A percentile compares a stretch with the other conserved stretches of the same genome.
These are phyloP conservation scores for Endotricha flammealis DNA, from an alignment of 2,888 invertebrate genomes.

Conservation along the genomic window DNA sequence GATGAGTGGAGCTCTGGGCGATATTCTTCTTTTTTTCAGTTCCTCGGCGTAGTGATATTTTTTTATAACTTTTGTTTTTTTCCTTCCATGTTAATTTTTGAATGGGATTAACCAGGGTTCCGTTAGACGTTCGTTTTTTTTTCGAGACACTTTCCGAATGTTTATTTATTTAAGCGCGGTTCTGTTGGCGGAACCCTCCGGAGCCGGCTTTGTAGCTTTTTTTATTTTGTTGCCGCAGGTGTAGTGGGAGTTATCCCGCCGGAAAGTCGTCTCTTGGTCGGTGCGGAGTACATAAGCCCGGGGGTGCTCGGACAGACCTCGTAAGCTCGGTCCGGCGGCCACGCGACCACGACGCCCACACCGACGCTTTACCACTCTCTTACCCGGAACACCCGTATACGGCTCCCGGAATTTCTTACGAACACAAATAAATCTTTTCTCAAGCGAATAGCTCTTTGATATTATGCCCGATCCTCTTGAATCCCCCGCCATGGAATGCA, in stretches of 20 bases:
- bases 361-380: conserved; percentile 47
- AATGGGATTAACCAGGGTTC: conserved; percentile 37
- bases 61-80: conserved; percentile 47
- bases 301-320: conserved; percentile 74
- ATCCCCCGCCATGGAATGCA: conserved; percentile 67
- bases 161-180: conserved; percentile 53
- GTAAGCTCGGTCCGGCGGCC: conserved; percentile 33
- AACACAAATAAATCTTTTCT: conserved; percentile 70
- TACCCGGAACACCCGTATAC: conserved; percentile 60
- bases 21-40: conserved; percentile 45
- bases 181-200: conserved; percentile 49
- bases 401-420: conserved; percentile 65
- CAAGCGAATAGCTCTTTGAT: conserved; percentile 66
- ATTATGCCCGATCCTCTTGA: conserved; percentile 55
- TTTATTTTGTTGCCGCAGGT: conserved; percentile 79
- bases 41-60: conserved; percentile 44
- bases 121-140: conserved; percentile 28
- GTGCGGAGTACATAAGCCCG: conserved; percentile 79
- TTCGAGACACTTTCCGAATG: conserved; percentile 37
- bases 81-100: conserved; percentile 45
- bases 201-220: conserved; percentile 70
- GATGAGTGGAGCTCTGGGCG: conserved; percentile 50
- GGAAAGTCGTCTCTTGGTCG: conserved; percentile 81
- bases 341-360: conserved; percentile 32
- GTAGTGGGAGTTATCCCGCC: conserved; percentile 81